These are phyloP conservation scores for Anneissia japonica DNA, from an alignment of 35 echinoderm and acorn worm genomes.

Conservation along the genomic window DNA sequence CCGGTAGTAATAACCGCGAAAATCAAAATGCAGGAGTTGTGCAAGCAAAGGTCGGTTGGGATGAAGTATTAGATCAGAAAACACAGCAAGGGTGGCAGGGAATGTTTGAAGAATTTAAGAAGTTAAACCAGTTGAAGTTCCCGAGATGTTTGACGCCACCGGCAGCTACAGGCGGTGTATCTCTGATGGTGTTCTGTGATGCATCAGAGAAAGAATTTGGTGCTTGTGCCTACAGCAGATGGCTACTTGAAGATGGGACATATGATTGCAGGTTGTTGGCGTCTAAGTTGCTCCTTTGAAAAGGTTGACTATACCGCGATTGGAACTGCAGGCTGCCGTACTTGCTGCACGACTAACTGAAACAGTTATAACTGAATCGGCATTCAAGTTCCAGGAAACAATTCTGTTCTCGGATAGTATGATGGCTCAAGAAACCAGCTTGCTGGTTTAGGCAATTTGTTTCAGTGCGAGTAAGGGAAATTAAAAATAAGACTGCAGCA, in stretches of 20 bases:
- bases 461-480: not conserved
- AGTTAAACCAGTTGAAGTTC: not conserved
- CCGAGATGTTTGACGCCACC: constrained; percentile 29
- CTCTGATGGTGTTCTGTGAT: constrained; percentile 33
- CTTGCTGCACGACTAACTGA: not conserved
- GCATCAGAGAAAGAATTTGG: constrained; percentile 58
- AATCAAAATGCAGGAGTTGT: constrained; percentile 27
- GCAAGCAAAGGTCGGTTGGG: constrained; percentile 34
- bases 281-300: constrained; percentile 21
- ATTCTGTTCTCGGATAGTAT: not conserved
- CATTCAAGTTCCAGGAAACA: no score
- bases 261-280: not conserved
- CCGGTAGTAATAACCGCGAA: constrained; percentile 18
- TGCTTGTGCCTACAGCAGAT: constrained; percentile 29
- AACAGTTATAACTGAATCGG: no score
- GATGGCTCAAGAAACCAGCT: not conserved
- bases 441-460: not conserved
- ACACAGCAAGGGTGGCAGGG: not conserved
- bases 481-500: not conserved
- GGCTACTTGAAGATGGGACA: not conserved
- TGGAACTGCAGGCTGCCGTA: constrained; percentile 46
- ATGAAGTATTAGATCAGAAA: constrained; percentile 8
- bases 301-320: constrained; percentile 19
- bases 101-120: not conserved
- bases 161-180: not conserved